Evolutionary conservation across 2,888 invertebrate species (phyloP).

Genomic region (Clunio marinus): DNA sequence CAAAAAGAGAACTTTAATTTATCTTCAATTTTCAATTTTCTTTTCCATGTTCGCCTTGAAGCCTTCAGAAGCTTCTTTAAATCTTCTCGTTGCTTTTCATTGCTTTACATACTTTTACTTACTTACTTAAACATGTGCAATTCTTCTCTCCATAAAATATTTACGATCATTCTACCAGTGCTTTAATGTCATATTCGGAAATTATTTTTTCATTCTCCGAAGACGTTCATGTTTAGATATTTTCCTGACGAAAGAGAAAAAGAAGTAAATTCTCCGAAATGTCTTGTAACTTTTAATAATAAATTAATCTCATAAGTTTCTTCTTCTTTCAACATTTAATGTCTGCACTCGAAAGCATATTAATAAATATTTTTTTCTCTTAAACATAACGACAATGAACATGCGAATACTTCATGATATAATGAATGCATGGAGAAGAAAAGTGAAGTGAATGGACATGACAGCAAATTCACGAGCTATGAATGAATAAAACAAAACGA

Average conservation of each 20-base stretch:
- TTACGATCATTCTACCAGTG: neutral
- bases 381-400: neutral
- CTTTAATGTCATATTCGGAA: neutral
- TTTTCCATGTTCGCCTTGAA: constrained; percentile 6
- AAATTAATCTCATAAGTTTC: constrained; percentile 33
- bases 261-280: constrained; percentile 17
- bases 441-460: constrained; percentile 21
- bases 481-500: constrained; percentile 21
- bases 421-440: constrained; percentile 15
- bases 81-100: neutral
- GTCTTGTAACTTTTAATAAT: constrained; percentile 34
- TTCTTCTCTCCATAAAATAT: constrained; percentile 25
- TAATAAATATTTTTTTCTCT: neutral
- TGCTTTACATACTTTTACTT: neutral
- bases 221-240: neutral
- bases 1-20: constrained; percentile 24
- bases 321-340: neutral
- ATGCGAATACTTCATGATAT: constrained; percentile 19
- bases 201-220: neutral
- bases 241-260: too few species aligned
- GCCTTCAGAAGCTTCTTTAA: constrained; percentile 33
- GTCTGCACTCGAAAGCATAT: constrained; percentile 14
- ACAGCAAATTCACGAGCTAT: constrained; percentile 28
- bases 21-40: constrained; percentile 12
- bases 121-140: constrained; percentile 6